These are phyloP conservation scores for Congeria kusceri DNA, from an alignment of 2,888 invertebrate genomes.

Conservation along the genomic window DNA sequence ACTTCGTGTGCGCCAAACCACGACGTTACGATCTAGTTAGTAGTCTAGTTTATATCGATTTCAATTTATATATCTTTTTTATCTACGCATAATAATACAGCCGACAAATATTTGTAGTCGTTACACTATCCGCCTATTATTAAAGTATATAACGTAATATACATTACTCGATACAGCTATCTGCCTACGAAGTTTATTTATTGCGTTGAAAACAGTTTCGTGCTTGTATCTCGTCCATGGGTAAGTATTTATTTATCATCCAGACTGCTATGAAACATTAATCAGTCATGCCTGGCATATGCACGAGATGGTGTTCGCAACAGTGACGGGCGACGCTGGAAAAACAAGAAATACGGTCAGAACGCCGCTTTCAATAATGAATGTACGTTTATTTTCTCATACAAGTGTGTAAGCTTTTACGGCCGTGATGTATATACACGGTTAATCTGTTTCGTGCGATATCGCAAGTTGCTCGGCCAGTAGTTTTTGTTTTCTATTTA, in stretches of 20 bases:
- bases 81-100: too few relatives aligned
- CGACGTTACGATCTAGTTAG: too few relatives aligned
- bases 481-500: constrained; percentile 25
- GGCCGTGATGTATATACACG: not conserved
- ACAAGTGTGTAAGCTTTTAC: not conserved
- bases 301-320: too few relatives aligned
- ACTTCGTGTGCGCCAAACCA: too few relatives aligned
- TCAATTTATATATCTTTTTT: too few relatives aligned
- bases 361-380: not conserved
- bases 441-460: not conserved
- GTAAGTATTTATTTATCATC: constrained; percentile 26
- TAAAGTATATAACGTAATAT: too few relatives aligned
- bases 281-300: constrained; percentile 19
- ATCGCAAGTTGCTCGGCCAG: not conserved
- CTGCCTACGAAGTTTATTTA: not conserved
- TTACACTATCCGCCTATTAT: too few relatives aligned
- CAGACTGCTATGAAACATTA: constrained; percentile 25
- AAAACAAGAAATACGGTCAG: not conserved
- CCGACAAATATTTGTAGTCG: too few relatives aligned
- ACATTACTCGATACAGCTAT: too few relatives aligned
- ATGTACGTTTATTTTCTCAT: not conserved
- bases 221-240: constrained; percentile 4
- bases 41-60: too few relatives aligned
- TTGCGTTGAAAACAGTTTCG: not conserved
- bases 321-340: too few relatives aligned